These are phyloP conservation scores for Neuroterus valhalla DNA, from an alignment of 1,140 invertebrate genomes.

Conservation along the genomic window DNA sequence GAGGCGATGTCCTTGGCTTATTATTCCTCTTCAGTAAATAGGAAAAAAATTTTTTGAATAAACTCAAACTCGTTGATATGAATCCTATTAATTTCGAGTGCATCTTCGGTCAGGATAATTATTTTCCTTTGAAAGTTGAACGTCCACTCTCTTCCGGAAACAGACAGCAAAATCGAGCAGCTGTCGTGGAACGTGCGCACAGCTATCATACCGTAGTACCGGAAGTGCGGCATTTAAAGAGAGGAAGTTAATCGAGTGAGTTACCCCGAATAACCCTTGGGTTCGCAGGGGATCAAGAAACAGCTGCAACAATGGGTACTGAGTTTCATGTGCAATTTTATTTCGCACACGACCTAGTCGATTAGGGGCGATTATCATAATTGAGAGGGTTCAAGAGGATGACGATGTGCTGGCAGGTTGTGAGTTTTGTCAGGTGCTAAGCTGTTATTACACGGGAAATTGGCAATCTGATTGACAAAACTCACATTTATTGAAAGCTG, in stretches of 20 bases:
- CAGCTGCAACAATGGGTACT: constrained; percentile 56
- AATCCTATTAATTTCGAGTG: not conserved
- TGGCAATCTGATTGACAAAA: constrained; percentile 22
- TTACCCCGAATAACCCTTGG: constrained; percentile 48
- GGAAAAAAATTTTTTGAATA: constrained; percentile 28
- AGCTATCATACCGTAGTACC: constrained; percentile 44
- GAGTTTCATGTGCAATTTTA: constrained; percentile 35
- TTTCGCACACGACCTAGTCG: constrained; percentile 42
- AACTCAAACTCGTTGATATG: too few species aligned
- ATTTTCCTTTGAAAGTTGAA: not conserved
- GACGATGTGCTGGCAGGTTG: constrained; percentile 55
- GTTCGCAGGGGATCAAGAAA: constrained; percentile 47
- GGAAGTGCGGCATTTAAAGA: constrained; percentile 65
- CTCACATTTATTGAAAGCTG: constrained; percentile 35
- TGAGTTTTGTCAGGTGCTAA: constrained; percentile 62
- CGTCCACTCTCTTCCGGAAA: constrained; percentile 8
- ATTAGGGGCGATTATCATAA: constrained; percentile 62
- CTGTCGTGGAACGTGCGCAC: constrained; percentile 43
- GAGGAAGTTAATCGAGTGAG: constrained; percentile 70
- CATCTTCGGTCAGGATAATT: not conserved
- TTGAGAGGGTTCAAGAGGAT: constrained; percentile 48
- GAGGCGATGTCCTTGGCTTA: too few species aligned
- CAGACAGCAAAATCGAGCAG: constrained; percentile 5
- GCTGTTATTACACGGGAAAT: constrained; percentile 39
- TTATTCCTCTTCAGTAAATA: too few species aligned